Evolutionary conservation across 2,888 invertebrate species (phyloP).

Genomic region (Hipparchia sbordonii): DNA sequence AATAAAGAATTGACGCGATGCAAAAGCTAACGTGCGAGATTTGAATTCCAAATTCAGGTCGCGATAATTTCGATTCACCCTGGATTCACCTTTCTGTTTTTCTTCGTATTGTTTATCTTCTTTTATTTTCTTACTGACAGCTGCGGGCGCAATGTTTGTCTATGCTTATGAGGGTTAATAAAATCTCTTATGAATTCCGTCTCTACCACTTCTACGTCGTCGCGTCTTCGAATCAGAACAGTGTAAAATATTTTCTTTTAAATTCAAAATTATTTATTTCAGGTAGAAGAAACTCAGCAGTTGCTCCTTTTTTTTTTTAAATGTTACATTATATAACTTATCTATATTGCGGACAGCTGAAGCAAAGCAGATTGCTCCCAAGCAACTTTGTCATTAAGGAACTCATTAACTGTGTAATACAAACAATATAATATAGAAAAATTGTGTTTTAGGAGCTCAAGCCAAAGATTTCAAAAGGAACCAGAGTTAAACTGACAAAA

Average conservation of each 20-base stretch:
- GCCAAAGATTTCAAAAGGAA: too few relatives aligned
- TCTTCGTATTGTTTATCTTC: conserved; percentile 77
- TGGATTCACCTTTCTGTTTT: conserved; percentile 79
- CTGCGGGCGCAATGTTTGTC: conserved; percentile 61
- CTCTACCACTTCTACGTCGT: neutral
- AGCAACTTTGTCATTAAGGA: too few relatives aligned
- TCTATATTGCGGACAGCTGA: too few relatives aligned
- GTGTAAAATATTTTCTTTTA: neutral
- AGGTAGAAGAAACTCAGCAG: too few relatives aligned
- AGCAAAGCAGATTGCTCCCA: too few relatives aligned
- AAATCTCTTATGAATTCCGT: conserved; percentile 37
- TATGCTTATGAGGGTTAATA: conserved; percentile 56
- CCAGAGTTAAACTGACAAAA: too few relatives aligned
- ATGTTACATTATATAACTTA: too few relatives aligned
- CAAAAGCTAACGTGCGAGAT: conserved; percentile 74
- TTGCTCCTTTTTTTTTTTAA: too few relatives aligned
- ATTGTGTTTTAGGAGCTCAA: too few relatives aligned
- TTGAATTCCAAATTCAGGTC: conserved; percentile 81
- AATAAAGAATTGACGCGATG: conserved; percentile 36
- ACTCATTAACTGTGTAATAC: too few relatives aligned
- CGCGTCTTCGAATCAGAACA: neutral
- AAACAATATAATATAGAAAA: too few relatives aligned
- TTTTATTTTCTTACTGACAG: conserved; percentile 72
- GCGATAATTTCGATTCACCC: conserved; percentile 73
- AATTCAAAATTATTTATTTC: too few relatives aligned